Base-by-base conservation (phyloP, 2,888 invertebrate species). In the Branchipolynoe longqiensis region DNA sequence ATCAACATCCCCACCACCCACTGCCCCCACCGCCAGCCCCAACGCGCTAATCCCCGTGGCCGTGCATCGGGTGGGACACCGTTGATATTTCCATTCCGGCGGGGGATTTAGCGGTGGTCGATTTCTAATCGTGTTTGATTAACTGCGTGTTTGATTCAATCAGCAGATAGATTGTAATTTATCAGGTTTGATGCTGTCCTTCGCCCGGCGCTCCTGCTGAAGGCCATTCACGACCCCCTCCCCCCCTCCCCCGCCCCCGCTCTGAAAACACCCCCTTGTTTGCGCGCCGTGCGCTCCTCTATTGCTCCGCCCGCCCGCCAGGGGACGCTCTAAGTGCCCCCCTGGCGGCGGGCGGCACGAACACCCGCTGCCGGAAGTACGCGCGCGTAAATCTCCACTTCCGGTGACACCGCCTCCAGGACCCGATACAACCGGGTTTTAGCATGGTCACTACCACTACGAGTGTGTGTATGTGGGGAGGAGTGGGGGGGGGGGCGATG, bases 141-240 rank as follows among this genome's bases (percentile, higher is more conserved):
- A 78, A 78, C 78, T 78, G 78, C 78, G 78, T 78, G 78, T 78
- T 78, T 78, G 78, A 78, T 78, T 78, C 78, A 78, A 78, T 78
- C 78, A 78, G 78, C 48, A 28, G 78, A 78, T 41, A 78, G 78
- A 78, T 78, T 78, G 78, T 54, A 78, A 78, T 78, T 78, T 78
- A 78, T 78, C 78, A 78, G 78, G 78, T 78, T 78, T 78, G 78
- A 78, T 78, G 28, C 78, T 78, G 31, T 12, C 38, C 18, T 2
- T 25, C 62, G 28, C 69, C 38, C 25, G 36, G 36, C 36, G 12
- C 62, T n/a, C n/a, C n/a, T n/a, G n/a, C n/a, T n/a, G n/a, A n/a
- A n/a, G n/a, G n/a, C n/a, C n/a, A n/a, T n/a, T n/a, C n/a, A n/a
- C n/a, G n/a, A n/a, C n/a, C n/a, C n/a, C n/a, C n/a, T n/a, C 62